Evolutionary conservation across 2,888 invertebrate species (phyloP).

Genomic region (Polydrusus pterygomalis): DNA sequence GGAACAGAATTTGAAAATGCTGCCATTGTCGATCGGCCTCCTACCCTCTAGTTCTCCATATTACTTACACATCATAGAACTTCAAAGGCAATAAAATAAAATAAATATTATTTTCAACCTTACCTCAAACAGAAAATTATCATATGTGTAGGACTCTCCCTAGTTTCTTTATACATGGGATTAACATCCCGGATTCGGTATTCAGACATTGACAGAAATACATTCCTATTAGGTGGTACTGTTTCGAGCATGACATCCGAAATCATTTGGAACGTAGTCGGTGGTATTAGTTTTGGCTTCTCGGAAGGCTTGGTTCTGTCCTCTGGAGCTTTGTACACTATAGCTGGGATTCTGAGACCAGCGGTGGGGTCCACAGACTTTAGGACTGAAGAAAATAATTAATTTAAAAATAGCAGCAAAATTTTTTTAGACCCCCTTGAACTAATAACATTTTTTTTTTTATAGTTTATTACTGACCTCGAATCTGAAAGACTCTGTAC

Average conservation of each 20-base stretch:
- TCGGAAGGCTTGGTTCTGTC: slow-evolving; percentile 1
- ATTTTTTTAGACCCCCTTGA: too few species aligned
- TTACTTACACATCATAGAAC: too few species aligned
- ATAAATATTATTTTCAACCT: neutral
- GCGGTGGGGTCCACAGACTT: neutral
- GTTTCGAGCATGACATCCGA: neutral
- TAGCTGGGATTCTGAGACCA: neutral
- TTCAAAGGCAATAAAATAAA: too few species aligned
- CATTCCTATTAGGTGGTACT: neutral
- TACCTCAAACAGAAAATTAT: slow-evolving; percentile 20
- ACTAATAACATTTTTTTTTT: too few species aligned
- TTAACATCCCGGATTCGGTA: slow-evolving; percentile 13
- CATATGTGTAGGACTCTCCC: slow-evolving; percentile 18
- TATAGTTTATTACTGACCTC: neutral
- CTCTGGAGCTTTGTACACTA: neutral
- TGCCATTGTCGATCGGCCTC: too few species aligned
- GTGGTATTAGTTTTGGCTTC: slow-evolving; percentile 6
- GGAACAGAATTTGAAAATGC: too few species aligned
- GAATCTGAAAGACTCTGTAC: too few species aligned
- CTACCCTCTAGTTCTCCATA: too few species aligned
- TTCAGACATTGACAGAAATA: slow-evolving; percentile 1
- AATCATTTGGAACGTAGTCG: neutral
- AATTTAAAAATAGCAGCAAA: too few species aligned
- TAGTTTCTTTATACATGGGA: slow-evolving; percentile 1
- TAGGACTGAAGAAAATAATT: neutral